Base-by-base conservation (phyloP, 2,113 vertebrate species). In the Catharus bicknelli region DNA sequence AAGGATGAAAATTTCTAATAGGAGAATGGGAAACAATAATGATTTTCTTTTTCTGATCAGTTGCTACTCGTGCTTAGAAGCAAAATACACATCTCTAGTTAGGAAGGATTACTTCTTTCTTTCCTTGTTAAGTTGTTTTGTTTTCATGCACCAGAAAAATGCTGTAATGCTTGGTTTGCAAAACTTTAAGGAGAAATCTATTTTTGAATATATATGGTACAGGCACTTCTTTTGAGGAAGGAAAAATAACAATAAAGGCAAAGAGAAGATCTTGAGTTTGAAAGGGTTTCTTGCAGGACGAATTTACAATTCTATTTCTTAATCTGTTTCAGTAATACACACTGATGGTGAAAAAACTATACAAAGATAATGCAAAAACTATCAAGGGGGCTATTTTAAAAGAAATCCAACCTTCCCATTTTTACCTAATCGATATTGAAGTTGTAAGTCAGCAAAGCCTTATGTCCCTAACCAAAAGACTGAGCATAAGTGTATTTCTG, bases 401-500 rank as follows among this genome's bases (percentile, higher is more conserved):
- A 79, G 55, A 55, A 86, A 91, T 32, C 13, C 54, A 88, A 32
- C 66, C 38, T 86, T 61, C 47, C 45, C 50, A 32, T 82, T 91
- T 63, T 27, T 61, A 57, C 67, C 69, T 89, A 92, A 86, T 90
- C 9, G 1, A 74, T 91, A 76, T 11, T 8, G 7, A 92, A 95
- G 62, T 63, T 78, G 27, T 43, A 84, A 80, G 58, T 64, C 85
- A 83, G 76, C 43, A 91, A 69, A 91, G 19, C 43, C 40, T 72
- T 79, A 30, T 63, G 51, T 93, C 68, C 45, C 76, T 68, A 82
- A 70, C 72, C 74, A 95, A 95, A 94, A 85, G 61, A 87, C 75
- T 89, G 86, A 93, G 67, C 83, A 75, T 73, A 96, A 93, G 66
- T 86, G 82, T 83, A 74, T 83, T 92, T 95, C 90, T 57, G 30